Evolutionary conservation across 2,113 vertebrate species (phyloP).

Genomic region (Marcusenius ussheri): DNA sequence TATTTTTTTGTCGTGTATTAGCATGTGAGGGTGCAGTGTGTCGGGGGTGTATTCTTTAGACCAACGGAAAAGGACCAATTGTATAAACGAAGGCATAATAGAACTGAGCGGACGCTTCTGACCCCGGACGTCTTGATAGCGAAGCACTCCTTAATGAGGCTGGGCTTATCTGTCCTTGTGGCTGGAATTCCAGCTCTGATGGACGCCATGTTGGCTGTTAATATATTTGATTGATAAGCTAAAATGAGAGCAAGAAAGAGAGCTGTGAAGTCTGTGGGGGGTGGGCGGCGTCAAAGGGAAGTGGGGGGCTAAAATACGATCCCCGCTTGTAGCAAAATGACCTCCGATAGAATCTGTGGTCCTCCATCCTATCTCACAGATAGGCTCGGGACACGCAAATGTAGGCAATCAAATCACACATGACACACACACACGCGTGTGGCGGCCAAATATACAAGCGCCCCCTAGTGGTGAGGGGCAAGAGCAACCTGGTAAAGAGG

Average conservation of each 20-base stretch:
- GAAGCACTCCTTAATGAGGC: slow-evolving; percentile 65
- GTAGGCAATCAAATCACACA: not conserved
- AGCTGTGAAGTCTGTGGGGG: not conserved
- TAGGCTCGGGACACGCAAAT: not conserved
- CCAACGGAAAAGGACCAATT: not conserved
- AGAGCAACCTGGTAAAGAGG: not conserved
- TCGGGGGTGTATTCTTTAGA: not conserved
- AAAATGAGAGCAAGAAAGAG: slow-evolving; percentile 37
- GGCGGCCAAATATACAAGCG: not conserved
- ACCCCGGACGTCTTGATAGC: slow-evolving; percentile 54
- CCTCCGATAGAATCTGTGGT: slow-evolving; percentile 13
- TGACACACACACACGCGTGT: not conserved
- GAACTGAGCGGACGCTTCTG: not conserved
- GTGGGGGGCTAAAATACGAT: not conserved
- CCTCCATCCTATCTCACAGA: not conserved
- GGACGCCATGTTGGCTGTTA: slow-evolving; percentile 65
- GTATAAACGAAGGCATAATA: slow-evolving; percentile 1
- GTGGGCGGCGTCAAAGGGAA: not conserved
- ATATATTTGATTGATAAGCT: slow-evolving; percentile 70
- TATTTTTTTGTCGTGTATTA: not conserved
- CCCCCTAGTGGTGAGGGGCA: not conserved
- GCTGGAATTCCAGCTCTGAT: slow-evolving; percentile 65
- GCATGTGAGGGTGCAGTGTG: not conserved
- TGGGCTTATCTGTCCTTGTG: slow-evolving; percentile 73
- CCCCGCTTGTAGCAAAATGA: slow-evolving; percentile 9